Percentiles rank a stretch among this genome's conserved stretches.
These are phyloP conservation scores for Adelognathus sp. DNA, from an alignment of 2,888 invertebrate species.

Conservation along the genomic window DNA sequence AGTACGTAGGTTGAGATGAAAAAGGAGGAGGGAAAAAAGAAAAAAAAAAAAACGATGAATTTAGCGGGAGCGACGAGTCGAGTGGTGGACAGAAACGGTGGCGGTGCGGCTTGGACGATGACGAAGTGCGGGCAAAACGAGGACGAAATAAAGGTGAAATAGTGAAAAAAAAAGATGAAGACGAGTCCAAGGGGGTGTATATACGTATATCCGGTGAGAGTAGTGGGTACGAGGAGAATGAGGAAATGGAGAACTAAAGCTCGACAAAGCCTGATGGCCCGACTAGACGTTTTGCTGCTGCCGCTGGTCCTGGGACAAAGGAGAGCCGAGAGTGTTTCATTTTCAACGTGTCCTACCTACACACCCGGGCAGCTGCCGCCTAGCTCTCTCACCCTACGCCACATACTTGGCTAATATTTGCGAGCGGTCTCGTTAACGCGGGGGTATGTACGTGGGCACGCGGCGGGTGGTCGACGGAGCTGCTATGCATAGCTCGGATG, in stretches of 20 bases:
- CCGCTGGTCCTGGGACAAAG: constrained; percentile 32
- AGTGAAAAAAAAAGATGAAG: constrained; percentile 10
- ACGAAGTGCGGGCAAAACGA: not conserved
- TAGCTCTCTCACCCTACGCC: too few relatives aligned
- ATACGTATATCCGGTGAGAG: not conserved
- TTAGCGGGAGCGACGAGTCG: not conserved
- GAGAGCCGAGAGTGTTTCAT: constrained; percentile 36
- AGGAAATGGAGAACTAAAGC: constrained; percentile 7
- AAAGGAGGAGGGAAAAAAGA: not conserved
- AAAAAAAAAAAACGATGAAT: not conserved
- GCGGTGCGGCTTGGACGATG: too few relatives aligned
- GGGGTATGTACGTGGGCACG: constrained; percentile 20
- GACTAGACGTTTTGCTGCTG: constrained; percentile 25
- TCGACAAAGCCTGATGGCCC: constrained; percentile 6
- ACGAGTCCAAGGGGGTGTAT: constrained; percentile 3
- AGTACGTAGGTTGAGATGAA: not conserved
- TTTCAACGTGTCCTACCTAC: constrained; percentile 27
- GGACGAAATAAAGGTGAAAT: not conserved
- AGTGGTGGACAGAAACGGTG: not conserved
- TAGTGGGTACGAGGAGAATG: not conserved
- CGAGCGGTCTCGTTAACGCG: constrained; percentile 54
- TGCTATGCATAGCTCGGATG: constrained; percentile 10
- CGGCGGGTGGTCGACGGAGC: constrained; percentile 33
- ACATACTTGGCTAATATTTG: constrained; percentile 56
- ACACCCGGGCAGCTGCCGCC: constrained; percentile 14